Evolutionary conservation across 2,113 vertebrate genomes (phyloP).

Genomic region (Indicator maculatus): DNA sequence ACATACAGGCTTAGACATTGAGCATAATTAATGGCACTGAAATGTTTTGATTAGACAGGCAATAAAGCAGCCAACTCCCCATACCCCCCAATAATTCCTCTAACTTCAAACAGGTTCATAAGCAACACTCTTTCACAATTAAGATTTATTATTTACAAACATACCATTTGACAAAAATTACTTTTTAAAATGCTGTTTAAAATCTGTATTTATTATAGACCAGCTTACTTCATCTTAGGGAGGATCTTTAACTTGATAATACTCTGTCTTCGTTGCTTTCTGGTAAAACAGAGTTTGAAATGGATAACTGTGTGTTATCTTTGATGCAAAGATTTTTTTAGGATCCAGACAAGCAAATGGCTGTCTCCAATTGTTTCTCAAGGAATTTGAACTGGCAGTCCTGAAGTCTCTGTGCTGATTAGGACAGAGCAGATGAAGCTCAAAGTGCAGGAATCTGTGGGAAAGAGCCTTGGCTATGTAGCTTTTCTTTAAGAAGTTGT

Average conservation of each 20-base stretch:
- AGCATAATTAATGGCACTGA: slow-evolving; percentile 47
- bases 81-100: background rate
- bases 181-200: background rate
- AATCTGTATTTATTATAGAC: background rate
- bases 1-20: background rate
- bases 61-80: slow-evolving; percentile 5
- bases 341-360: background rate
- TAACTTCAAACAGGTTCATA: background rate
- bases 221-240: background rate
- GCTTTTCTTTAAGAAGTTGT: background rate
- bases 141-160: background rate
- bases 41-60: slow-evolving; percentile 49
- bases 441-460: fast-evolving
- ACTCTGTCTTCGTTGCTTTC: background rate
- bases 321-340: background rate
- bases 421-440: background rate
- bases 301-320: background rate
- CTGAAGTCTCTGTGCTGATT: background rate
- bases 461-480: background rate
- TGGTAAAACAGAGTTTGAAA: background rate
- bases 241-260: background rate
- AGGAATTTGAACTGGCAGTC: background rate
- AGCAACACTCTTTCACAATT: slow-evolving; percentile 2
- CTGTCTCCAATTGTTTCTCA: background rate
- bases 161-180: background rate